Evolutionary conservation across 2,888 invertebrate genomes (phyloP), one percentile per base, ranked within the genome.

Genomic region (Thera obeliscata): DNA sequence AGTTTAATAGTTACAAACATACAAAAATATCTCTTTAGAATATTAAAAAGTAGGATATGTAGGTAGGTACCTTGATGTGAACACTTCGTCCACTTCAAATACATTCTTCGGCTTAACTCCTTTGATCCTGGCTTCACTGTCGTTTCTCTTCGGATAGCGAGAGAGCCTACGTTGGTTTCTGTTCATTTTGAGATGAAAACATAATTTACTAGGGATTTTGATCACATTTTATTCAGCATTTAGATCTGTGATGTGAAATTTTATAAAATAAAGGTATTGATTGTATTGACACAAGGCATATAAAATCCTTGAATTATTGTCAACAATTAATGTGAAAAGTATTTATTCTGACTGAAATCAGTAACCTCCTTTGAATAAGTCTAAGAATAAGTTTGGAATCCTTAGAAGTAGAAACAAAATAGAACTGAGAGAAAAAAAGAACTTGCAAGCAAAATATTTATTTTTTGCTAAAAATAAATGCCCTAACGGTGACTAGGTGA

Each of bases 81-180:
- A 63, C 2, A 81, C 77, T 58, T 81, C 83, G 52, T 81, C 77
- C 0, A 80, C 36, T 1, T 76, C 73, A 6, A 41, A 50, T 0
- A 66, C 67, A 38, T 58, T 61, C 56, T 70, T 76, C n/a, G 41
- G 22, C 52, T 65, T 77, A 4, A 5, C n/a, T n/a, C 9, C 48
- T 52, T 67, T 74, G 36, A 64, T 46, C 43, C 56, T 41, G 52
- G 48, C 54, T 4, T 61, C 63, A 2, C 64, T 46, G 2, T 73
- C 74, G 33, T 71, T 70, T 38, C 66, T 73, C 63, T 76, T 78
- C 8, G 76, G 74, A 41, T 64, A 7, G 9, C 73, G 78, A 60
- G 77, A 72, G 48, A 75, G 73, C 61, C 75, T 82, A 61, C 84
- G 81, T 71, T 82, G 83, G 65, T 70, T 78, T 73, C 77, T 83